Conservation (phyloP, 2,888 invertebrate genomes). For the Malachius bipustulatus region DNA sequence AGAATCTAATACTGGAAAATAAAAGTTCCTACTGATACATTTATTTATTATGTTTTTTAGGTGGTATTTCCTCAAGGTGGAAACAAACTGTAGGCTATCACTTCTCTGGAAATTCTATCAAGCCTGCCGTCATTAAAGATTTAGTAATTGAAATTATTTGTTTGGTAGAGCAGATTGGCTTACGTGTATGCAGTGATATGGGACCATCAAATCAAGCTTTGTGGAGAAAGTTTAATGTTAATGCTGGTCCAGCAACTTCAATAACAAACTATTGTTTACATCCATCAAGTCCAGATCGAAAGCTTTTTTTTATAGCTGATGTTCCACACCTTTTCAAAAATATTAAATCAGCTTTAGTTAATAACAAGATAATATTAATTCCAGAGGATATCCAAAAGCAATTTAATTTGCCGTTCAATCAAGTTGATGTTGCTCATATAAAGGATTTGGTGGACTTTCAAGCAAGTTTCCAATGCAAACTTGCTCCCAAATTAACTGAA, state of each 20-base stretch:
- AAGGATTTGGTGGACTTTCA: constrained; percentile 9
- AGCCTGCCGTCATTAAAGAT: constrained; percentile 3
- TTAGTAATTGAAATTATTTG: constrained; percentile 6
- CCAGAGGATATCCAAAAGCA: constrained; percentile 8
- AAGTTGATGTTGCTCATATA: constrained; percentile 13
- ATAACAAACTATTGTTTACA: constrained; percentile 14
- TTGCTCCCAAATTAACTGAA: constrained; percentile 12
- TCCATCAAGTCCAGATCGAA: constrained; percentile 14
- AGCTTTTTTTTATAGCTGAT: constrained; percentile 14
- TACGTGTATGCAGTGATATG: constrained; percentile 17
- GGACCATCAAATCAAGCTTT: constrained; percentile 18
- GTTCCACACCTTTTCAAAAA: constrained; percentile 14
- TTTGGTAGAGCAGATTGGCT: constrained; percentile 5
- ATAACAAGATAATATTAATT: constrained; percentile 12
- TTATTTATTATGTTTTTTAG: constrained; percentile 2
- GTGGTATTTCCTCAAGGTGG: constrained; percentile 10
- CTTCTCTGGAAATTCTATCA: constrained; percentile 7
- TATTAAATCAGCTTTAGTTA: constrained; percentile 11
- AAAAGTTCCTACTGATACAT: background rate
- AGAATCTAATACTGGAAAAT: too few species aligned
- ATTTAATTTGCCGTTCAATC: constrained; percentile 14
- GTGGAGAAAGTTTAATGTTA: constrained; percentile 16
- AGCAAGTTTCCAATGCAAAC: constrained; percentile 9
- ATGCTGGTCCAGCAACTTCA: constrained; percentile 8
- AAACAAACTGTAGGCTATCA: constrained; percentile 14